These are phyloP conservation scores for Ditylenchus dipsaci DNA, from an alignment of 1,140 invertebrate species.

Conservation along the genomic window DNA sequence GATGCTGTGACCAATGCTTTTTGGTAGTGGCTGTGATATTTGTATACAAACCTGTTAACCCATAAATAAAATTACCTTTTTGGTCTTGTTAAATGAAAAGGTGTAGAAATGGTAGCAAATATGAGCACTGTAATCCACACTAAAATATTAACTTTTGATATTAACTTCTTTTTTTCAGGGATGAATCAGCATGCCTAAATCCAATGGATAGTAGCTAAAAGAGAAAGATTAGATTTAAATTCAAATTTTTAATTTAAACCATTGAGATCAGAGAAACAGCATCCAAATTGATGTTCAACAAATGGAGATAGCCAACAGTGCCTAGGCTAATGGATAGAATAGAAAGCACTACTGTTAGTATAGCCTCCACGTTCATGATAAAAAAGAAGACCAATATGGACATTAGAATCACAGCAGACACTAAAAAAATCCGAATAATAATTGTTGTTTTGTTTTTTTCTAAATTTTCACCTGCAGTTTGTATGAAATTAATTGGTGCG, in stretches of 20 bases:
- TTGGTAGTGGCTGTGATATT: too few relatives aligned
- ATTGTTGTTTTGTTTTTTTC: neutral
- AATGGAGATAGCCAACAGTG: conserved; percentile 51
- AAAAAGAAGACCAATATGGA: conserved; percentile 51
- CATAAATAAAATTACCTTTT: too few relatives aligned
- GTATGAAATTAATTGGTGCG: conserved; percentile 50
- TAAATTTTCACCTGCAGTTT: conserved; percentile 39
- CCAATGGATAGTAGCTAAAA: too few relatives aligned
- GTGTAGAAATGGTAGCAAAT: conserved; percentile 56
- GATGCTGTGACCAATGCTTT: too few relatives aligned
- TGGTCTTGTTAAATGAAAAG: neutral
- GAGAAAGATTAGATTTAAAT: too few relatives aligned
- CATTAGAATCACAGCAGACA: conserved; percentile 51
- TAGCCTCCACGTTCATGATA: conserved; percentile 48
- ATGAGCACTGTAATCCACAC: conserved; percentile 53
- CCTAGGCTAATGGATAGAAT: conserved; percentile 51
- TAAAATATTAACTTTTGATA: conserved; percentile 26
- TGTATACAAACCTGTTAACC: too few relatives aligned
- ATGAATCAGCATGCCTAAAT: too few relatives aligned
- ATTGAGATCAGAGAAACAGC: conserved; percentile 38
- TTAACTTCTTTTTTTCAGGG: too few relatives aligned
- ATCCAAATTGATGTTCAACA: conserved; percentile 54
- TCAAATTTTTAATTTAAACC: too few relatives aligned
- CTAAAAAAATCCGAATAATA: conserved; percentile 23
- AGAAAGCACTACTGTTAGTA: conserved; percentile 50